Percentiles rank a stretch among this genome's conserved stretches.
These are phyloP conservation scores for Octodonta nipae DNA, from an alignment of 2,888 invertebrate genomes.

Conservation along the genomic window DNA sequence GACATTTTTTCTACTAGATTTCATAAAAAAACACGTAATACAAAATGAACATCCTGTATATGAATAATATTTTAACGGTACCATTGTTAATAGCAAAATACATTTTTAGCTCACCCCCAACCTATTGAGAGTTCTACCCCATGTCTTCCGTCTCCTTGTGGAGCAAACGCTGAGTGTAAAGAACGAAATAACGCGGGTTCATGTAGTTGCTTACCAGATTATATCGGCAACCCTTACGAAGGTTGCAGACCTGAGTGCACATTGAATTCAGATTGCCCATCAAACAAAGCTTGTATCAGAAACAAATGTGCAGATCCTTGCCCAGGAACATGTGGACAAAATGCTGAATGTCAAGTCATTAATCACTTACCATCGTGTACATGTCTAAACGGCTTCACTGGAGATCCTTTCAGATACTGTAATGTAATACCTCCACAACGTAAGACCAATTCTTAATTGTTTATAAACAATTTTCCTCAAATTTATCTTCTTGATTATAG, in stretches of 20 bases:
- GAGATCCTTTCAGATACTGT: conserved; percentile 62
- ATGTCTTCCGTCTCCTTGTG: conserved; percentile 57
- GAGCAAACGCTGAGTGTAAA: conserved; percentile 52
- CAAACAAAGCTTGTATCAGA: conserved; percentile 49
- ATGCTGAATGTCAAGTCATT: conserved; percentile 60
- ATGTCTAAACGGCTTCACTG: conserved; percentile 51
- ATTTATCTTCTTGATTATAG: too few relatives aligned
- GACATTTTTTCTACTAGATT: too few relatives aligned
- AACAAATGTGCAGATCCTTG: conserved; percentile 51
- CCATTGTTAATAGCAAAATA: too few relatives aligned
- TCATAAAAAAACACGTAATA: too few relatives aligned
- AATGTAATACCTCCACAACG: conserved; percentile 27
- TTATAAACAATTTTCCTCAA: too few relatives aligned
- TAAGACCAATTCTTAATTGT: conserved; percentile 9
- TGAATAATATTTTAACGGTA: too few relatives aligned
- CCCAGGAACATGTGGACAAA: conserved; percentile 60
- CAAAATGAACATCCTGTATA: too few relatives aligned
- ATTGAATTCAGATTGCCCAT: conserved; percentile 50
- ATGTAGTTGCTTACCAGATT: conserved; percentile 44
- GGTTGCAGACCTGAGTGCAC: conserved; percentile 50
- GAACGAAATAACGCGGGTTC: conserved; percentile 46
- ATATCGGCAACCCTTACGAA: conserved; percentile 51
- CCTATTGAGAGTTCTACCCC: conserved; percentile 33
- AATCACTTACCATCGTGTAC: conserved; percentile 65
- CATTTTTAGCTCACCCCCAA: background rate